Evolutionary conservation across 2,888 invertebrate species (phyloP).

Genomic region (Pterostichus madidus): DNA sequence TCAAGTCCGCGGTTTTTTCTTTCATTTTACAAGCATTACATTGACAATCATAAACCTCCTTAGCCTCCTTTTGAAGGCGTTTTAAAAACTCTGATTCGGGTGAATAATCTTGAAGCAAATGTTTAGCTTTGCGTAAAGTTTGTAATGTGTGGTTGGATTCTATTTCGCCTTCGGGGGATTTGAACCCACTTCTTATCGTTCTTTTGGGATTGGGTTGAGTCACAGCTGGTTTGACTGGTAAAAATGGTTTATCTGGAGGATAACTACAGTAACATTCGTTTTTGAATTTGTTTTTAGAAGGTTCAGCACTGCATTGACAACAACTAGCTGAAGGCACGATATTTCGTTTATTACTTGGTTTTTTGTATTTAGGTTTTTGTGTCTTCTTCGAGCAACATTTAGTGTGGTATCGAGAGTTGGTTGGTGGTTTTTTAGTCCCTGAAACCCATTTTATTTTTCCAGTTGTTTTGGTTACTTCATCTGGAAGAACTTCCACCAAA

Average conservation of each 20-base stretch:
- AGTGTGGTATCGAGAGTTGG: constrained; percentile 14
- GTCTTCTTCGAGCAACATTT: background rate
- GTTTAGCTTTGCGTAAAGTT: constrained; percentile 40
- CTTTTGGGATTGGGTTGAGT: constrained; percentile 14
- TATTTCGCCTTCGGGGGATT: background rate
- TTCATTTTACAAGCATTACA: constrained; percentile 38
- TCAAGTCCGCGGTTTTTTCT: constrained; percentile 21
- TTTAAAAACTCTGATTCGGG: constrained; percentile 53
- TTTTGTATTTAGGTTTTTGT: constrained; percentile 9
- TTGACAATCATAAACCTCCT: constrained; percentile 22
- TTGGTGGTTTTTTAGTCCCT: constrained; percentile 1
- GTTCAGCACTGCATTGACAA: background rate
- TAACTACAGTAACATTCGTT: constrained; percentile 57
- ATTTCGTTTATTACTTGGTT: constrained; percentile 11
- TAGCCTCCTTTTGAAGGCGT: constrained; percentile 28
- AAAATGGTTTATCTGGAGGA: constrained; percentile 22
- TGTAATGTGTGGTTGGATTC: constrained; percentile 13
- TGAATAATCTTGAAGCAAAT: constrained; percentile 36
- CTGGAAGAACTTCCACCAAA: background rate
- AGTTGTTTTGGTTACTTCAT: constrained; percentile 40
- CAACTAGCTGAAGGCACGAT: background rate
- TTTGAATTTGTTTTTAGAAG: constrained; percentile 3
- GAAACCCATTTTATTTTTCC: constrained; percentile 41
- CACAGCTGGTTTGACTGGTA: constrained; percentile 36
- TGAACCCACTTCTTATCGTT: background rate